Evolutionary conservation across 2,888 invertebrate genomes (phyloP), one percentile per base, ranked within the genome.

Genomic region (Allophyes oxyacanthae): DNA sequence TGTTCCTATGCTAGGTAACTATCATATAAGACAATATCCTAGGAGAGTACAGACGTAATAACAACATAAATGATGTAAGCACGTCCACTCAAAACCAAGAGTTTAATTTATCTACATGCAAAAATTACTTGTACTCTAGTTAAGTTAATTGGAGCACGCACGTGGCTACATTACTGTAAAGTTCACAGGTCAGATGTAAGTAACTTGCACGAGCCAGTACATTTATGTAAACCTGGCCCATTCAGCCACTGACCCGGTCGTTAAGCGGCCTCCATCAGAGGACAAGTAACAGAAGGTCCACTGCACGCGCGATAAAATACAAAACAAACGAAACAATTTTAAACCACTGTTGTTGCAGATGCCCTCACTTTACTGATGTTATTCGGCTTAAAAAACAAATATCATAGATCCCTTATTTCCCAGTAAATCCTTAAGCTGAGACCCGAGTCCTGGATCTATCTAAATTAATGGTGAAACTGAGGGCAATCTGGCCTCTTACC

Each of bases 191-290:
- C 32, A 28, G 30, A 32, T 6, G 49, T 25, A 15, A 43, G 49
- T 28, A 28, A 34, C 38, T 25, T 10, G 8, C 38, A 32, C 65
- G 43, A 46, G 14, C n/a, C n/a, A n/a, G n/a, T n/a, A n/a, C n/a
- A n/a, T 3, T 32, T 45, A n/a, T 43, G 64, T 50, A 20, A 26
- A 34, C 64, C 36, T 13, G 43, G 11, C 40, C 40, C 63, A 48
- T 30, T 63, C 36, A 41, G n/a, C 43, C 32, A 9, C 53, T 69
- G 64, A 69, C 53, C 69, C 53, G 30, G 45, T 64, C 68, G 51
- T 26, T 61, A 68, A 15, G 33, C 15, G 26, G n/a, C 14, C 61
- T n/a, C 40, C 10, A 9, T 13, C 46, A 1, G 45, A 14, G 15
- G 32, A 28, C n/a, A n/a, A n/a, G n/a, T 45, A 41, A 10, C 13